Percentiles rank a stretch among this genome's conserved stretches.
Conservation (phyloP, 1,140 invertebrate genomes). For the Lasioglossum baleicum region DNA sequence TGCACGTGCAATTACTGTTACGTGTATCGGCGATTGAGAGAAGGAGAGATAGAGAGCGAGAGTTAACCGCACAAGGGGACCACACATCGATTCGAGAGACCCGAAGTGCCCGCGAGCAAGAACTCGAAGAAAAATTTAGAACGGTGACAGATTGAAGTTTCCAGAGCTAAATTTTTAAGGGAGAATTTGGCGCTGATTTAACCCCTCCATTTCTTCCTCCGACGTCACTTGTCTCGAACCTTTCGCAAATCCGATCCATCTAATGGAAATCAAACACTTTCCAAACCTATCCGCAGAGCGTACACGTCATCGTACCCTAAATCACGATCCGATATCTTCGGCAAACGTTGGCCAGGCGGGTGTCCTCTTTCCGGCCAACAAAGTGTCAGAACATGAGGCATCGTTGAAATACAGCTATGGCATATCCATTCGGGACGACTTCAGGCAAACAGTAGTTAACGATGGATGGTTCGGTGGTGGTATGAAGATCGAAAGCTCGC, state of each 20-base stretch:
- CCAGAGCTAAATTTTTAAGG: too few species aligned
- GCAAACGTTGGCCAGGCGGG: not conserved
- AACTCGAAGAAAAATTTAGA: too few species aligned
- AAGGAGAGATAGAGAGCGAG: not conserved
- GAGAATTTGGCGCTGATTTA: too few species aligned
- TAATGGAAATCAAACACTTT: not conserved
- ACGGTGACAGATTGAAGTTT: too few species aligned
- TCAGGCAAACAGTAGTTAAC: not conserved
- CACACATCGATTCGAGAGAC: slow-evolving; percentile 26
- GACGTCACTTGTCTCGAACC: too few species aligned
- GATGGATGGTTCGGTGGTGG: not conserved
- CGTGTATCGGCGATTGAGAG: slow-evolving; percentile 1
- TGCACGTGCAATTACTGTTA: slow-evolving; percentile 37
- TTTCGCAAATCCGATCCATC: too few species aligned
- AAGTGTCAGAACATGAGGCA: too few species aligned
- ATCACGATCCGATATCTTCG: not conserved
- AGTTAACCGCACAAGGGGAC: slow-evolving; percentile 4
- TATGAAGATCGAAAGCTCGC: not conserved
- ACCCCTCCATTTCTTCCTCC: too few species aligned
- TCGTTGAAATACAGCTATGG: not conserved
- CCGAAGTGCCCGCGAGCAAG: too few species aligned
- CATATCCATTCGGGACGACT: not conserved
- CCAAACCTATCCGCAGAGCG: not conserved
- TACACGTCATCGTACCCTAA: not conserved
- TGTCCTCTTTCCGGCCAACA: not conserved